Percentiles rank a stretch among this genome's conserved stretches.
phyloP scores from a whole-genome alignment of 2,888 invertebrate genomes.

The Acleris laterana region DNA sequence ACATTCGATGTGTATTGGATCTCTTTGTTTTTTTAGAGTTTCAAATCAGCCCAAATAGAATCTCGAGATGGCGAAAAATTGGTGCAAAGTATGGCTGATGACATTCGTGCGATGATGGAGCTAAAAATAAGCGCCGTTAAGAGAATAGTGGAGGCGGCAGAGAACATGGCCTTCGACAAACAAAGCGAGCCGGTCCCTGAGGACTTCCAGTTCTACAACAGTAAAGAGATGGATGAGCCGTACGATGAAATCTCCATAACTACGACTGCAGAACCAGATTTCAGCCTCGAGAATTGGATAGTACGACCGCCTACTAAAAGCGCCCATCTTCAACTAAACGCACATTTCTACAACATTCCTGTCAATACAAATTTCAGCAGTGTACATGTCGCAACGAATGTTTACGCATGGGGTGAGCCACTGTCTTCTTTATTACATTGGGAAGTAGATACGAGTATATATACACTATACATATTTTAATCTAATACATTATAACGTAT shows the following conservation, averaged over 20 bases:
- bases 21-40: slow-evolving; percentile 82
- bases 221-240: slow-evolving; percentile 87
- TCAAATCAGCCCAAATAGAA: slow-evolving; percentile 90
- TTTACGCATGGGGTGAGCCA: slow-evolving; percentile 92
- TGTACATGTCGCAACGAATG: slow-evolving; percentile 98
- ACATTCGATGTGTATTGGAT: too few species aligned
- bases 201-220: slow-evolving; percentile 88
- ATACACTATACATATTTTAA: too few species aligned
- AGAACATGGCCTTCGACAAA: slow-evolving; percentile 89
- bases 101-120: slow-evolving; percentile 94
- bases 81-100: slow-evolving; percentile 92
- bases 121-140: slow-evolving; percentile 94
- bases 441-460: background rate
- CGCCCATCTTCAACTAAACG: slow-evolving; percentile 87
- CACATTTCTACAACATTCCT: slow-evolving; percentile 91
- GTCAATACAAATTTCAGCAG: slow-evolving; percentile 93
- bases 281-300: slow-evolving; percentile 79
- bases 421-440: slow-evolving; percentile 3
- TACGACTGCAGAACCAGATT: slow-evolving; percentile 82
- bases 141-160: slow-evolving; percentile 95
- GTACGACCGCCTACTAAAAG: slow-evolving; percentile 84
- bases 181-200: slow-evolving; percentile 82
- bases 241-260: slow-evolving; percentile 77
- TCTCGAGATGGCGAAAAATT: slow-evolving; percentile 90
- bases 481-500: background rate